Conservation (phyloP, 2,797 vertebrate species). For the Gymnothorax javanicus region DNA sequence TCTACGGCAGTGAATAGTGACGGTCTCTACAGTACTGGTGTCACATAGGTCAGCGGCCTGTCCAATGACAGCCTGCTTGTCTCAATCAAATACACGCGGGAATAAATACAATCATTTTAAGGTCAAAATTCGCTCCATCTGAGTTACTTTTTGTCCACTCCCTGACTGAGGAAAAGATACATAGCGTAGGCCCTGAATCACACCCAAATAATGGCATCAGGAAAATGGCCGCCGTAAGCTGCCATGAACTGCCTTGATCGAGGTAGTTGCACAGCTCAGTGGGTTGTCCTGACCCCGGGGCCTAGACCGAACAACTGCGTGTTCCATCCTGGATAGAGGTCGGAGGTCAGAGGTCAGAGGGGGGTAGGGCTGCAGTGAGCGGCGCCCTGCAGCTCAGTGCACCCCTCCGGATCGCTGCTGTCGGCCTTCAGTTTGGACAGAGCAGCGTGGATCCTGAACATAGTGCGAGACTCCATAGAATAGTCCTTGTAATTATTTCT, state of each 20-base stretch:
- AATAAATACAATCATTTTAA: neutral
- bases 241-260: neutral
- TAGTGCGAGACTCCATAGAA: constrained; percentile 84
- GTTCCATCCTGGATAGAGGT: neutral
- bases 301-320: neutral
- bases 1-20: neutral
- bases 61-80: neutral
- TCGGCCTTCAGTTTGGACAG: constrained; percentile 79
- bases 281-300: neutral
- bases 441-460: constrained; percentile 81
- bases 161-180: neutral
- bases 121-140: neutral
- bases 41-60: neutral
- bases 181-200: neutral
- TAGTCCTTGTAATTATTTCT: constrained; percentile 85
- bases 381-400: constrained; percentile 55
- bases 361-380: neutral
- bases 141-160: neutral
- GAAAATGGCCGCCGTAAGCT: neutral
- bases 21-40: neutral
- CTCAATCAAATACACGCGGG: neutral
- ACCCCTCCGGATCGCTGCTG: constrained; percentile 67
- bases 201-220: neutral
- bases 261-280: neutral
- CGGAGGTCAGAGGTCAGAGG: neutral